Evolutionary conservation across 2,113 vertebrate species (phyloP).

Genomic region (Promerops cafer): DNA sequence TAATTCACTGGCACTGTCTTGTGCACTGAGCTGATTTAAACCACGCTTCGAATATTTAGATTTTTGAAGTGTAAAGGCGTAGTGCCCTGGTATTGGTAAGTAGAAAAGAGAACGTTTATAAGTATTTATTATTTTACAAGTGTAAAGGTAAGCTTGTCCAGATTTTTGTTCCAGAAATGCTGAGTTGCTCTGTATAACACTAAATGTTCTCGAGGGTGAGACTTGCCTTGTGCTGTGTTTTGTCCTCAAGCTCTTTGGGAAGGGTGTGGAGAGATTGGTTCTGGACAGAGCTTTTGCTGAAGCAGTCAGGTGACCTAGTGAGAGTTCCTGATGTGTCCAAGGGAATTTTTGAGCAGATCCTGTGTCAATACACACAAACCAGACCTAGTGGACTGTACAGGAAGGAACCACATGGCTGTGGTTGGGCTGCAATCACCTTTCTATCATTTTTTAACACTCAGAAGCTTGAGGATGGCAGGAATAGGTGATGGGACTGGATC

Average conservation of each 20-base stretch:
- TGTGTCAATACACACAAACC: not conserved
- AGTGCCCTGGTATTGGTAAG: not conserved
- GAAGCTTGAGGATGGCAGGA: not conserved
- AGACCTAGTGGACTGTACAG: not conserved
- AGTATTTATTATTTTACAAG: not conserved
- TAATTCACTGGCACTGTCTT: not conserved
- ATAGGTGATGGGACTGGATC: rapidly evolving
- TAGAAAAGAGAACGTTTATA: not conserved
- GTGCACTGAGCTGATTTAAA: not conserved
- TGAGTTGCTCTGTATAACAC: not conserved
- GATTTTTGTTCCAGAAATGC: not conserved
- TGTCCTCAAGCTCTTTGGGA: not conserved
- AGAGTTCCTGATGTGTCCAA: not conserved
- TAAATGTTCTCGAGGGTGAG: rapidly evolving
- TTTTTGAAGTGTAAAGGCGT: not conserved
- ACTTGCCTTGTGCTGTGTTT: not conserved
- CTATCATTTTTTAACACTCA: not conserved
- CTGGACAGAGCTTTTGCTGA: not conserved
- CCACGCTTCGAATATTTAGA: not conserved
- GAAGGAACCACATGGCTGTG: not conserved
- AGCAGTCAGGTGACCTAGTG: not conserved
- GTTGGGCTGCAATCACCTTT: not conserved
- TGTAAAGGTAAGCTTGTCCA: not conserved
- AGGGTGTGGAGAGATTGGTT: not conserved
- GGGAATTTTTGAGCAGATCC: not conserved